phyloP scores from a whole-genome alignment of 2,797 vertebrate genomes.

The Poecile montanus region DNA sequence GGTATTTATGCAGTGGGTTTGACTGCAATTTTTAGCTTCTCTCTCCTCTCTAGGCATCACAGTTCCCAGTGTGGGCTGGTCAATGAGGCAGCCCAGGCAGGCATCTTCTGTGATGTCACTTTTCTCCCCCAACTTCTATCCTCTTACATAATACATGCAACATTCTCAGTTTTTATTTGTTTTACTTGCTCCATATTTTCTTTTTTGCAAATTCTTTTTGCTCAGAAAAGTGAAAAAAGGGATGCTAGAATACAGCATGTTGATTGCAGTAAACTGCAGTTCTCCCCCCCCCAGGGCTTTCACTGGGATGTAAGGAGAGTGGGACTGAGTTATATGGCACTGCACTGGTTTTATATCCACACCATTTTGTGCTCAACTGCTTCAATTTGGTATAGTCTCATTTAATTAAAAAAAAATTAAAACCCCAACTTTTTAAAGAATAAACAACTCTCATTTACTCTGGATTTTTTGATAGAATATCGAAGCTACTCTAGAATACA shows the following conservation, averaged over 20 bases:
- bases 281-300: not conserved
- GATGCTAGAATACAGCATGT: not conserved
- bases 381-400: not conserved
- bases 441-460: not conserved
- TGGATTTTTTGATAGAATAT: not conserved
- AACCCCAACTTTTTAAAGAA: rapidly evolving
- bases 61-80: not conserved
- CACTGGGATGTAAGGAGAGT: not conserved
- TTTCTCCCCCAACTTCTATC: not conserved
- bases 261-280: not conserved
- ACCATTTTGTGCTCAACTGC: not conserved
- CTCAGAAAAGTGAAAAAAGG: not conserved
- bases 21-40: not conserved
- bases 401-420: not conserved
- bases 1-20: not conserved
- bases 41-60: not conserved
- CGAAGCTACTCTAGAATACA: not conserved
- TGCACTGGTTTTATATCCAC: not conserved
- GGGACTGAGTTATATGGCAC: not conserved
- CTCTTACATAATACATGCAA: not conserved
- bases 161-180: not conserved
- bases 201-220: not conserved
- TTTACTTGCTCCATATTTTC: not conserved
- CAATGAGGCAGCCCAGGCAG: not conserved
- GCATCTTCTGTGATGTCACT: not conserved